Evolutionary conservation across 2,888 invertebrate genomes (phyloP), one percentile per base, ranked within the genome.

Genomic region (Selenia dentaria): DNA sequence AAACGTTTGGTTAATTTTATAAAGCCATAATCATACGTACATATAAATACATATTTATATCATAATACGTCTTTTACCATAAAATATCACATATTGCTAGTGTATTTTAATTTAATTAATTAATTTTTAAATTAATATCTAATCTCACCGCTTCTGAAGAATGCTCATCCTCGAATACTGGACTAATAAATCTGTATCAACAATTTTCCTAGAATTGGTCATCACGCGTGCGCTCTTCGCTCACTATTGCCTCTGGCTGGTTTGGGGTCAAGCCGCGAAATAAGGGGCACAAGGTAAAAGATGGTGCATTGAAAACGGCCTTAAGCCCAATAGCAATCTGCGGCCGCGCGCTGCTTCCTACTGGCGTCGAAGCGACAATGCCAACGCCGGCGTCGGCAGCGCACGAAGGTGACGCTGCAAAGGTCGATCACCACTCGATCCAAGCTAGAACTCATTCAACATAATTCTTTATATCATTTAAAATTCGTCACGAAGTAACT

Each of bases 211-310:
- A 34, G 27, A 37, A 27, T 11, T 35, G 45, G 37, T 41, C 49
- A 46, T 43, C 36, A 52, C 57, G 61, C 54, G 58, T 62, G 63
- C 60, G 63, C 51, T 69, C 64, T 62, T 67, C 64, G 62, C 58
- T 64, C 60, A 70, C 59, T 64, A 66, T 61, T 63, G 61, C 61
- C 49, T 59, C 55, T 54, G 58, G 54, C 52, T 52, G 62, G 74
- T 86, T 87, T 86, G 75, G 83, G 89, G 86, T 88, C 87, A 86
- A 70, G 76, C 74, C 64, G 72, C 73, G 69, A 70, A 67, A 74
- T 84, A 90, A 89, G 88, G 84, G 78, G 89, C 82, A 90, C 90
- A 90, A 89, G 90, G 90, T 84, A 84, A 90, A 87, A 89, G 89
- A 90, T 90, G 90, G 90, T 89, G 87, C 90, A 90, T 89, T 90